These are phyloP conservation scores for Cerceris ruficornis DNA, from an alignment of 2,888 invertebrate species.

Conservation along the genomic window DNA sequence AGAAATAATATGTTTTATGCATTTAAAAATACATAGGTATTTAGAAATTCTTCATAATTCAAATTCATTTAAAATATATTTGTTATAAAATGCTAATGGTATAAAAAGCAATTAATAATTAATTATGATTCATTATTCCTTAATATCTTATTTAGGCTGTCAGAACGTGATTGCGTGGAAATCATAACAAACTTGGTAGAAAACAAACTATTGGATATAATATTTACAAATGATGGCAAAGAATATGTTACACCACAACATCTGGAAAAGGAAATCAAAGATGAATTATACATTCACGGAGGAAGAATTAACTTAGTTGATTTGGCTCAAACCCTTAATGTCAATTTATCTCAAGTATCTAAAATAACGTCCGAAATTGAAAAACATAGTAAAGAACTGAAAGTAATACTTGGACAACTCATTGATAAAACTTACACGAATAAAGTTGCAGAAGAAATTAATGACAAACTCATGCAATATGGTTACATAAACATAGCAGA, in stretches of 20 bases:
- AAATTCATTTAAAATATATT: too few species aligned
- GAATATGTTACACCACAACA: slow-evolving; percentile 97
- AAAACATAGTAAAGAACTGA: slow-evolving; percentile 87
- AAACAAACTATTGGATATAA: slow-evolving; percentile 92
- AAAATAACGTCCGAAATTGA: slow-evolving; percentile 88
- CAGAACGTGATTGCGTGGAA: slow-evolving; percentile 98
- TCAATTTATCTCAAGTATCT: slow-evolving; percentile 92
- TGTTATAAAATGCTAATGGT: too few species aligned
- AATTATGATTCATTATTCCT: too few species aligned
- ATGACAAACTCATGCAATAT: slow-evolving; percentile 92
- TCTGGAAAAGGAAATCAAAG: slow-evolving; percentile 93
- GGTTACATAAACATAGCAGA: slow-evolving; percentile 94
- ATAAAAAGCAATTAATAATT: too few species aligned
- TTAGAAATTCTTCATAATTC: too few species aligned
- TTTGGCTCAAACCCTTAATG: slow-evolving; percentile 92
- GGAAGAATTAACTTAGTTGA: slow-evolving; percentile 96
- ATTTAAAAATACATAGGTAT: too few species aligned
- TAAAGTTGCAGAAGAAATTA: slow-evolving; percentile 94
- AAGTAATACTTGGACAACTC: slow-evolving; percentile 94
- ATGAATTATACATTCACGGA: slow-evolving; percentile 93
- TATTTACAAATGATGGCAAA: slow-evolving; percentile 98
- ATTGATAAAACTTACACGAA: slow-evolving; percentile 92
- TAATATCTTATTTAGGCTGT: slow-evolving; percentile 86
- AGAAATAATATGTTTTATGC: too few species aligned
- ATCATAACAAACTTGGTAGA: slow-evolving; percentile 94